These are phyloP conservation scores for Nematolebias whitei DNA, from an alignment of 2,113 vertebrate species.

Conservation along the genomic window DNA sequence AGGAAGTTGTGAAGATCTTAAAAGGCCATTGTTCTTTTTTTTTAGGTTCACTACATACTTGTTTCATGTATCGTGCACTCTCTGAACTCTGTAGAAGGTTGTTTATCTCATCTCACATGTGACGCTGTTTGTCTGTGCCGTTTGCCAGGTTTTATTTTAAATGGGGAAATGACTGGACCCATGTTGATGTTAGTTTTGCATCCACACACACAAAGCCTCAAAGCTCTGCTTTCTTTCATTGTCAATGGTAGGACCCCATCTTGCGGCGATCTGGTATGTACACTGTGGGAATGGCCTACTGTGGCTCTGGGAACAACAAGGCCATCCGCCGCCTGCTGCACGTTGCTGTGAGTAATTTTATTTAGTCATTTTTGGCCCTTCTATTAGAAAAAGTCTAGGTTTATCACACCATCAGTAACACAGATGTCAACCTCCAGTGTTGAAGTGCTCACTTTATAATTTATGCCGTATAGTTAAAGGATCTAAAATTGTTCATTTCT, in stretches of 20 bases:
- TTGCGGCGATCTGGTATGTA: constrained; percentile 98
- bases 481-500: neutral
- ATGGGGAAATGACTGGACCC: constrained; percentile 18
- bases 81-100: neutral
- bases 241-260: constrained; percentile 89
- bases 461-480: neutral
- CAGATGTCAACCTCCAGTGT: neutral
- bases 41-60: neutral
- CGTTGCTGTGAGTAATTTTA: constrained; percentile 90
- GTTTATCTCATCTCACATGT: constrained; percentile 12
- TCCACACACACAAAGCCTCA: constrained; percentile 39
- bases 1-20: neutral
- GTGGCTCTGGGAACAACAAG: constrained; percentile 99
- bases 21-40: neutral
- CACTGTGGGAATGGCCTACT: constrained; percentile 98
- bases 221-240: constrained; percentile 69
- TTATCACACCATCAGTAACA: constrained; percentile 21
- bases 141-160: constrained; percentile 20
- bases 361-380: neutral
- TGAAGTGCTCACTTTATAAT: neutral
- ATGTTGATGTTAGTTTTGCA: constrained; percentile 24
- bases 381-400: constrained; percentile 5
- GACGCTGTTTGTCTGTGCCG: constrained; percentile 11
- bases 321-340: constrained; percentile 96
- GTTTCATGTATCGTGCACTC: constrained; percentile 27